These are phyloP conservation scores for human DNA, from an alignment of 2,113 vertebrate genomes.

Conservation along the genomic window GRCh38 chr14:33287501-33288000, in stretches of 20 bases:
- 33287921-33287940: constrained; percentile 1
- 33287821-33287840: neutral
- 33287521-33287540: neutral
- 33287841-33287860: neutral
- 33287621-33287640: neutral
- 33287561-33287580: neutral
- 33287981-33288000: neutral
- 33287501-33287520: neutral
- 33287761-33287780: neutral
- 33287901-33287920: neutral
- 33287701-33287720: neutral
- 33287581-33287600: neutral
- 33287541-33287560: neutral
- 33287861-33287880: neutral
- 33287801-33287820: neutral
- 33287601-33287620: neutral
- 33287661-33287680: neutral
- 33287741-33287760: neutral
- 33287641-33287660: neutral
- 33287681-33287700: neutral
- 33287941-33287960: neutral
- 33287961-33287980: neutral
- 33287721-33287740: neutral
- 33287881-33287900: neutral
- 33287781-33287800: neutral